A percentile compares a stretch with the other conserved stretches of the same genome.
These are phyloP conservation scores for Phaetusa simplex DNA, from an alignment of 2,113 vertebrate genomes.

Conservation along the genomic window DNA sequence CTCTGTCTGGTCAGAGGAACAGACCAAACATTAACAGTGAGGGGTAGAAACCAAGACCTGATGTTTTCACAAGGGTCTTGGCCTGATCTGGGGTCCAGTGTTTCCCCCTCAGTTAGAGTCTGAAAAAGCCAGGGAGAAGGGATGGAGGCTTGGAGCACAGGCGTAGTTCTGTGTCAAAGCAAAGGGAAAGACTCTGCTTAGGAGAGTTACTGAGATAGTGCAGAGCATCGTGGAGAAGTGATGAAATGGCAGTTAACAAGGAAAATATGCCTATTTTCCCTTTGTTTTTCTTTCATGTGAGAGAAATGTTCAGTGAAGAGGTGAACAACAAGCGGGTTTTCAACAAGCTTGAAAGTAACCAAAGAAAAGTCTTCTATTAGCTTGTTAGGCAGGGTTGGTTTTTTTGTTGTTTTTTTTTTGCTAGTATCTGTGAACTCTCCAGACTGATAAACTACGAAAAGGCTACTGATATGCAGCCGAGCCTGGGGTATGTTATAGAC, in stretches of 20 bases:
- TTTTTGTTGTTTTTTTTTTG: neutral
- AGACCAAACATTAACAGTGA: neutral
- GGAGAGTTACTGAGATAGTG: neutral
- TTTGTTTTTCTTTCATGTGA: neutral
- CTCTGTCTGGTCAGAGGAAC: neutral
- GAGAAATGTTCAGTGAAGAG: neutral
- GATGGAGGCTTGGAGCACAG: neutral
- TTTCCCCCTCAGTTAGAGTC: neutral
- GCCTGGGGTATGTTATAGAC: fast-evolving
- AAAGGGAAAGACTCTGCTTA: neutral
- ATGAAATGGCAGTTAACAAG: neutral
- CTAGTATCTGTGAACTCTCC: neutral
- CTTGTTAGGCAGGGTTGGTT: neutral
- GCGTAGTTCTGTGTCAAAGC: neutral
- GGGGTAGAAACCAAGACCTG: neutral
- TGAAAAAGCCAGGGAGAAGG: neutral
- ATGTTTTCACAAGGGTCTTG: neutral
- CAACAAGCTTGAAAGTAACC: neutral
- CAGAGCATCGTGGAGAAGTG: neutral
- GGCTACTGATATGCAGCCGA: neutral
- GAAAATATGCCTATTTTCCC: neutral
- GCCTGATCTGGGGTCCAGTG: neutral
- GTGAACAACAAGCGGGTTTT: neutral
- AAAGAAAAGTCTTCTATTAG: neutral
- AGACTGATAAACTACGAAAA: neutral